Evolutionary conservation across 2,113 vertebrate species (phyloP), one percentile per base, ranked within the genome.

Genomic region (Stigmatopora argus): DNA sequence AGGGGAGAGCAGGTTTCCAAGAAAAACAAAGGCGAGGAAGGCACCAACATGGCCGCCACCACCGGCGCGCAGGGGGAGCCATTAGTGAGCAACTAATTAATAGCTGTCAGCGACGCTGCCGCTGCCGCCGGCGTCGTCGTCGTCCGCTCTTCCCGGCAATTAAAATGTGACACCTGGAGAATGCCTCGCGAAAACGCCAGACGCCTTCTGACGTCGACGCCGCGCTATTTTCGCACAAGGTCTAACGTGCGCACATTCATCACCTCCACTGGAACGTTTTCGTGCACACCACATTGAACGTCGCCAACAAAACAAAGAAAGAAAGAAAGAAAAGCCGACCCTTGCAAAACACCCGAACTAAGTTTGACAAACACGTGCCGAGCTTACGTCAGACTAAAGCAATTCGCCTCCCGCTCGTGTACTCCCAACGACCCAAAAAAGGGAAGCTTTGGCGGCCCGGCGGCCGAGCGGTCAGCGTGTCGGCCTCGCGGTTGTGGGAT

Each of bases 81-180:
- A 84, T 88, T 86, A 85, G 67, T 78, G 78, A 69, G 80, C 78
- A 83, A 79, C 81, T 87, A 87, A 89, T 89, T 89, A 88, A 89
- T 87, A 86, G 82, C 83, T 75, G 83, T 85, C 86, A 84, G 74
- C 15, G 69, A 72, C 69, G 71, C 19, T n/a, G 51, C 18, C 18
- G 48, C 18, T 3, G 48, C 3, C 61, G 77, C 82, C 77, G 80
- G 66, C 64, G 31, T 78, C 65, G 81, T 82, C 82, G 81, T 85
- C 80, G 79, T 85, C 83, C 81, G 55, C 69, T 84, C 83, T 60
- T 86, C 79, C 79, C 82, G 73, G 78, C 88, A 89, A 89, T 89
- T 89, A 89, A 85, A 89, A 88, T 71, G 74, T 85, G 85, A 89
- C 86, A 88, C 83, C 83, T 73, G 72, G 69, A 80, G 79, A 73